phyloP scores from a whole-genome alignment of 1,140 invertebrate genomes.

The Popillia japonica region DNA sequence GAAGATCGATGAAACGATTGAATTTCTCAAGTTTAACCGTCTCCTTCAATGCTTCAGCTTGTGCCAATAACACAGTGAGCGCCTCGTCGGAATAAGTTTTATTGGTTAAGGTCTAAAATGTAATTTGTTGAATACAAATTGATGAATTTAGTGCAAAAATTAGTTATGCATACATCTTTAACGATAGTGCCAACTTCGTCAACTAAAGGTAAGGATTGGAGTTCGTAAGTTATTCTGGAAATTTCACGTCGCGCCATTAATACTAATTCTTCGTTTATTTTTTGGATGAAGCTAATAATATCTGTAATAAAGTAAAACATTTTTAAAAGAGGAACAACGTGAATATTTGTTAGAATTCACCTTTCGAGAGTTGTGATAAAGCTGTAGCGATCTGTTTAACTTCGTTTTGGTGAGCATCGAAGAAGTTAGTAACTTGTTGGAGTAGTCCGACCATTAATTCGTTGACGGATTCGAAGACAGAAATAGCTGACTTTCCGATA shows the following conservation, averaged over 20 bases:
- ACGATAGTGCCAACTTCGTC: background rate
- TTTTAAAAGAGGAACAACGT: background rate
- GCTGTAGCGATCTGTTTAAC: constrained; percentile 69
- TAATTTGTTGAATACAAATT: background rate
- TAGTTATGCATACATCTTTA: background rate
- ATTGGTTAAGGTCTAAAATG: background rate
- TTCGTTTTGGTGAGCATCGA: constrained; percentile 71
- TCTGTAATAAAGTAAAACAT: background rate
- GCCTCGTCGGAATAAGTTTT: background rate
- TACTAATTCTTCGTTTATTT: background rate
- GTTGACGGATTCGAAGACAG: constrained; percentile 62
- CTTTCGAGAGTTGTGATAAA: constrained; percentile 64
- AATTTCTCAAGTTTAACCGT: constrained; percentile 63
- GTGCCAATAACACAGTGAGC: constrained; percentile 59
- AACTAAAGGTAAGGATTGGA: background rate
- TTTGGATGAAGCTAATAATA: background rate
- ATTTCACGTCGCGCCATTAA: background rate
- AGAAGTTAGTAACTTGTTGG: constrained; percentile 63
- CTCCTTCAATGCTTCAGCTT: constrained; percentile 62
- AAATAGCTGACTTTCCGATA: constrained; percentile 57
- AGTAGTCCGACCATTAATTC: constrained; percentile 64
- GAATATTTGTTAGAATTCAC: constrained; percentile 47
- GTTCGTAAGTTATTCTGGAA: background rate
- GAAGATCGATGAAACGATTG: constrained; percentile 64
- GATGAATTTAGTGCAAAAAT: background rate